Evolutionary conservation across 2,888 invertebrate species (phyloP), one percentile per base, ranked within the genome.

Genomic region (Caradrina kadenii): DNA sequence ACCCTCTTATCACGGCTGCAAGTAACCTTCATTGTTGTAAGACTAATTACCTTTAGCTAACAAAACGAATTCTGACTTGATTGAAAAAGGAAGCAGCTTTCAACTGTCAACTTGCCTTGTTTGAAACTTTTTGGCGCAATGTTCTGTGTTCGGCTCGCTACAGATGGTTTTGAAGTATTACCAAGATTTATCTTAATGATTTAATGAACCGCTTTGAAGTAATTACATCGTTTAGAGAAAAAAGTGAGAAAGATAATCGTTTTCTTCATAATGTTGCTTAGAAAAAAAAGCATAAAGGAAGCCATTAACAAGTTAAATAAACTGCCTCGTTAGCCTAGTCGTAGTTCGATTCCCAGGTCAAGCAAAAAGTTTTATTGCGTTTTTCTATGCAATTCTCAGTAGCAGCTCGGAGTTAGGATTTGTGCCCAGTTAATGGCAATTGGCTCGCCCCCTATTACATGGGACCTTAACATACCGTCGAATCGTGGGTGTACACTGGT

Each of bases 21-120:
- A 67, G 72, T 72, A 83, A 82, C 80, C 69, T 74, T 78, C 79
- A 80, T 80, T 80, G 83, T 82, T 71, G 61, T 63, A 66, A 79
- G 76, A 81, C 73, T 84, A 84, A 84, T 82, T 81, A 84, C 69
- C 64, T 69, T 71, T 67, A 73, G 73, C 76, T 65, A 48, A 76
- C 69, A 73, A 79, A 79, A 82, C 69, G 58, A 65, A 83, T 64
- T 67, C 58, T 63, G 42, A 75, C 55, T 73, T 81, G 62, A 77
- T 67, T 77, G 73, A 81, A 81, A 73, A 73, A 55, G 75, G 65
- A 78, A 81, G 55, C 63, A 48, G 62, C 50, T 64, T 67, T 77
- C 35, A 71, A 59, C 35, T 67, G 68, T 62, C 58, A 59, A 26
- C 54, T 31, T 54, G 61, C 54, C 62, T 73, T 73, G 65, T 69